Evolutionary conservation across 2,888 invertebrate genomes (phyloP).

Genomic region (Noctua pronuba): DNA sequence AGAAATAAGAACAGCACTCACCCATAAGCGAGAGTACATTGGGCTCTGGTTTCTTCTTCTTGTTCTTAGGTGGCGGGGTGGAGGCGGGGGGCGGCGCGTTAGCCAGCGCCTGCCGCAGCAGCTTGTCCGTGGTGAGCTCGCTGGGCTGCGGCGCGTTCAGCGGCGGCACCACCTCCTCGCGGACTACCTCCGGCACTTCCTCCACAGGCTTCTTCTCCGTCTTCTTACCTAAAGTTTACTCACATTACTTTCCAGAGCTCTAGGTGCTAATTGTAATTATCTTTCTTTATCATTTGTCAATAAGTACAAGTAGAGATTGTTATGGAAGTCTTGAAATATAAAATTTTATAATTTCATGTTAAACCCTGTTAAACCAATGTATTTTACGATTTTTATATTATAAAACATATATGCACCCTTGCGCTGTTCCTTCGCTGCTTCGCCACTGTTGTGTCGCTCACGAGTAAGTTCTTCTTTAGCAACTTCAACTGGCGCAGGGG

Average conservation of each 20-base stretch:
- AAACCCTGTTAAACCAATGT: neutral
- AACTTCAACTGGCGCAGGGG: conserved; percentile 72
- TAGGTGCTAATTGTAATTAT: neutral
- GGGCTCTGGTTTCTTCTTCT: conserved; percentile 86
- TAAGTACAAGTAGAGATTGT: neutral
- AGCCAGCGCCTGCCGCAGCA: conserved; percentile 82
- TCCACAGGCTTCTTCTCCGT: conserved; percentile 79
- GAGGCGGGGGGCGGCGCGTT: conserved; percentile 72
- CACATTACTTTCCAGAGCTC: conserved; percentile 20
- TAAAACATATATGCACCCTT: conserved; percentile 75
- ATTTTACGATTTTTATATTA: conserved; percentile 1
- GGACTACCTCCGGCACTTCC: conserved; percentile 69
- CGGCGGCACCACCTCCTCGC: conserved; percentile 83
- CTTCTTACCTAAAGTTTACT: conserved; percentile 78
- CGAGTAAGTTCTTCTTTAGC: conserved; percentile 78
- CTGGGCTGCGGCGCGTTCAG: conserved; percentile 84
- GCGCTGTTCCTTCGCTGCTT: conserved; percentile 85
- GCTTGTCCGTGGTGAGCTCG: conserved; percentile 86
- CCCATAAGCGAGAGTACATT: conserved; percentile 86
- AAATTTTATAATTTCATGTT: conserved; percentile 9
- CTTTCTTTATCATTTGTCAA: neutral
- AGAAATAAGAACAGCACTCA: conserved; percentile 65
- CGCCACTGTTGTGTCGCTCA: conserved; percentile 78
- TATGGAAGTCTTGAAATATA: neutral
- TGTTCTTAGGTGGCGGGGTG: conserved; percentile 80